phyloP scores from a whole-genome alignment of 2,113 vertebrate genomes.

The Dipodomys stephensi region DNA sequence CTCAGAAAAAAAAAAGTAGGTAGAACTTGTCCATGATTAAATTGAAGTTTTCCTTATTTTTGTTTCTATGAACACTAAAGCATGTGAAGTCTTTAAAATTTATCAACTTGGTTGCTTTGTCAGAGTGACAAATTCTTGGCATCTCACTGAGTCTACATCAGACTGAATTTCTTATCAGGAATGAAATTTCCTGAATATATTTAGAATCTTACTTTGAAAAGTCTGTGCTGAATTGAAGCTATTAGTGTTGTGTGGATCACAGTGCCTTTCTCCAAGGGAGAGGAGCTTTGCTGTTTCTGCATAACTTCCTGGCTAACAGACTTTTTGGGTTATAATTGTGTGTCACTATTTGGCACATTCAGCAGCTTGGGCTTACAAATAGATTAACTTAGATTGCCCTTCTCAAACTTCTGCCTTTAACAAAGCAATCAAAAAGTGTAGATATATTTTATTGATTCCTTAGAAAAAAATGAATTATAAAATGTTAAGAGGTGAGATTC shows the following conservation, averaged over 20 bases:
- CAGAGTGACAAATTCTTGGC: constrained; percentile 35
- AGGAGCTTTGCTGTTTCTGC: neutral
- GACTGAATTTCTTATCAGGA: constrained; percentile 40
- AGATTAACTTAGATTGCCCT: neutral
- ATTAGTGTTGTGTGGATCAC: constrained; percentile 18
- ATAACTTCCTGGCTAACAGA: constrained; percentile 2
- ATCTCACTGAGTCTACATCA: constrained; percentile 36
- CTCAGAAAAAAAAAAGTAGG: constrained; percentile 48
- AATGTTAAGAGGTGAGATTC: neutral
- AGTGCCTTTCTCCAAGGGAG: constrained; percentile 39
- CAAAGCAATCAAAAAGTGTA: constrained; percentile 33
- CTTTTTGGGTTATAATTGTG: neutral
- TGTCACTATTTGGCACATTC: neutral
- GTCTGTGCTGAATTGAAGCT: constrained; percentile 29
- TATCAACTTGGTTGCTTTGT: constrained; percentile 52
- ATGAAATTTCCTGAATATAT: constrained; percentile 63
- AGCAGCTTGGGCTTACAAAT: neutral
- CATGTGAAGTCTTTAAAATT: constrained; percentile 59
- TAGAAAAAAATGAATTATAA: constrained; percentile 34
- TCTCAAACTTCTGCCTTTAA: constrained; percentile 20
- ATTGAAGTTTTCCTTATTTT: constrained; percentile 45
- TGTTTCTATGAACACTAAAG: constrained; percentile 52
- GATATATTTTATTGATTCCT: neutral
- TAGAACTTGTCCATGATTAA: constrained; percentile 31
- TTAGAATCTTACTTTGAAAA: constrained; percentile 61